A percentile compares a stretch with the other conserved stretches of the same genome.
These are phyloP conservation scores for Drosophila prolongata DNA, from an alignment of 2,888 invertebrate genomes.

Conservation along the genomic window DNA sequence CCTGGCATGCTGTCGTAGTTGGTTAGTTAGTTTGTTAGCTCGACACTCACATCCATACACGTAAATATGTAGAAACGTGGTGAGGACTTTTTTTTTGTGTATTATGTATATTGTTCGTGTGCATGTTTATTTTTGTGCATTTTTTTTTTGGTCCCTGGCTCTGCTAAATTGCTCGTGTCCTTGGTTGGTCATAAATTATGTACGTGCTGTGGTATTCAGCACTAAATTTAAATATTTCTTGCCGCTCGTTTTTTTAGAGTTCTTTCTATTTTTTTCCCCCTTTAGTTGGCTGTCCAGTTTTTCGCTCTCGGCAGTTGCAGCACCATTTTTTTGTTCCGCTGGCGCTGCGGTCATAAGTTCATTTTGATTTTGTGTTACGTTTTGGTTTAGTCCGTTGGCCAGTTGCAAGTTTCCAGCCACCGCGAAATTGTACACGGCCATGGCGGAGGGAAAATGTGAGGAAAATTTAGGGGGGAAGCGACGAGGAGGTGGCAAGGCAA, in stretches of 20 bases:
- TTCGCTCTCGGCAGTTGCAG: slow-evolving; percentile 52
- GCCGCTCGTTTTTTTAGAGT: slow-evolving; percentile 29
- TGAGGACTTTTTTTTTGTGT: slow-evolving; percentile 38
- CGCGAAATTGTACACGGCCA: slow-evolving; percentile 43
- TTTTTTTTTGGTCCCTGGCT: slow-evolving; percentile 55
- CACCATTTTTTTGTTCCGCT: slow-evolving; percentile 47
- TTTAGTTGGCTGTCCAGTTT: slow-evolving; percentile 12
- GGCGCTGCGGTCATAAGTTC: slow-evolving; percentile 76
- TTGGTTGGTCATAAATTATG: slow-evolving; percentile 81
- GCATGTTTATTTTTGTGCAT: slow-evolving; percentile 33
- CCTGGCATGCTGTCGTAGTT: slow-evolving; percentile 15
- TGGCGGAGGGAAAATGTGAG: neutral
- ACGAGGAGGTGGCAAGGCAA: slow-evolving; percentile 57
- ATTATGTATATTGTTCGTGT: slow-evolving; percentile 21
- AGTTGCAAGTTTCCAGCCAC: slow-evolving; percentile 59
- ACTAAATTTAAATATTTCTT: slow-evolving; percentile 79
- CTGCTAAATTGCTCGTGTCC: slow-evolving; percentile 80
- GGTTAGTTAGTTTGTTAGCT: slow-evolving; percentile 66
- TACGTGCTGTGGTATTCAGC: slow-evolving; percentile 81
- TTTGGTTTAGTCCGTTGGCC: slow-evolving; percentile 70
- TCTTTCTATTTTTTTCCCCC: slow-evolving; percentile 1
- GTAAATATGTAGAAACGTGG: slow-evolving; percentile 19
- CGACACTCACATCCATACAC: slow-evolving; percentile 21
- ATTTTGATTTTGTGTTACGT: slow-evolving; percentile 77
- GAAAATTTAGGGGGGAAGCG: slow-evolving; percentile 4